A percentile compares a stretch with the other conserved stretches of the same genome.
These are phyloP conservation scores for Epirrita christyi DNA, from an alignment of 2,888 invertebrate genomes.

Conservation along the genomic window DNA sequence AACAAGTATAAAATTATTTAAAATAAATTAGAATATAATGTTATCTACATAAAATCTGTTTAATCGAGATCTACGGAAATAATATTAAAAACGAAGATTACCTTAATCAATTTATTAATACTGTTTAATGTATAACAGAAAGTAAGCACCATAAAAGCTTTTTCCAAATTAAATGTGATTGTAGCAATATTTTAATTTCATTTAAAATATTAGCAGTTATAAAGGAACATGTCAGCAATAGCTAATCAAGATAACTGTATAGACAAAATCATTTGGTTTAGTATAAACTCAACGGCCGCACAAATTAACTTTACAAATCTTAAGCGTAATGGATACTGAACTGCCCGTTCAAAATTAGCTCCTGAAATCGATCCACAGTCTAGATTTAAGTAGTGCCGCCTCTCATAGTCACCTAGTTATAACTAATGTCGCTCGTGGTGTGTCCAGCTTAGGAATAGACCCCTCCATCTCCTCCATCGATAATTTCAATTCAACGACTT, in stretches of 20 bases:
- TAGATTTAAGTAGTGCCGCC: too few species aligned
- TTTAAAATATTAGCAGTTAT: not conserved
- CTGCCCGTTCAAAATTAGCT: too few species aligned
- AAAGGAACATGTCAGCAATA: not conserved
- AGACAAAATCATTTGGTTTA: slow-evolving; percentile 9
- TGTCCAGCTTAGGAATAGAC: too few species aligned
- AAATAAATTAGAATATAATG: slow-evolving; percentile 17
- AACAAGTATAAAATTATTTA: slow-evolving; percentile 3
- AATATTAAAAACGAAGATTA: slow-evolving; percentile 49
- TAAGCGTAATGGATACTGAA: too few species aligned
- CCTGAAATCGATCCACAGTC: too few species aligned
- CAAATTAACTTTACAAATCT: too few species aligned
- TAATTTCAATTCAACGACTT: too few species aligned
- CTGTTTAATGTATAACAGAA: slow-evolving; percentile 53
- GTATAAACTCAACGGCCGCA: too few species aligned
- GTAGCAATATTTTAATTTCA: not conserved
- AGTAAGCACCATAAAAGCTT: slow-evolving; percentile 42
- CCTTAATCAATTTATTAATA: slow-evolving; percentile 59
- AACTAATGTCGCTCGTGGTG: too few species aligned
- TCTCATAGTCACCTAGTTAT: too few species aligned
- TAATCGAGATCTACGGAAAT: slow-evolving; percentile 49
- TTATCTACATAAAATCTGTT: slow-evolving; percentile 27
- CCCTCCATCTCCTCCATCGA: too few species aligned
- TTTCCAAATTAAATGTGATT: not conserved
- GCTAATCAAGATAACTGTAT: slow-evolving; percentile 1